Conservation (phyloP, 2,113 vertebrate species). For the Sula dactylatra region DNA sequence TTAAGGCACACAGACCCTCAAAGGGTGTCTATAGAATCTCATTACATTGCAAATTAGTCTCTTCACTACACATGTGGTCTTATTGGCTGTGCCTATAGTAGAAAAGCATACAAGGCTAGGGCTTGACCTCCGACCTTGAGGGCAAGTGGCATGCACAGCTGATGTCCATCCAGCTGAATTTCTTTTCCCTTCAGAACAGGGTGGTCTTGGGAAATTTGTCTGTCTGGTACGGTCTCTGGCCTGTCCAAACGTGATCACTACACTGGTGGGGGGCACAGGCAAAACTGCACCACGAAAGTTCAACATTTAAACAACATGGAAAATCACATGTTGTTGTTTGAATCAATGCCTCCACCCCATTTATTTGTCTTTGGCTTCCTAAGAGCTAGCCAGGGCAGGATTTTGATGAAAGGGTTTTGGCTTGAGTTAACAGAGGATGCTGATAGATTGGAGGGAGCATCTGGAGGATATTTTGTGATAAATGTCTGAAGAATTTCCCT, state of each 20-base stretch:
- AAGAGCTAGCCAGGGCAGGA: not conserved
- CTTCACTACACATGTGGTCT: not conserved
- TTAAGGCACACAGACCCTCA: not conserved
- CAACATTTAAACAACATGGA: not conserved
- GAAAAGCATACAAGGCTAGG: not conserved
- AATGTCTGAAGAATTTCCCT: constrained; percentile 16
- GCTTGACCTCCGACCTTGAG: not conserved
- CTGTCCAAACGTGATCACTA: not conserved
- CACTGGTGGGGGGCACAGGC: not conserved
- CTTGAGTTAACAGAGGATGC: not conserved
- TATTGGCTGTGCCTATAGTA: not conserved
- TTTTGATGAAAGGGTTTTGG: not conserved
- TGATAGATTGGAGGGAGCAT: not conserved
- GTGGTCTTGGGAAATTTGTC: not conserved
- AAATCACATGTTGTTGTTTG: not conserved
- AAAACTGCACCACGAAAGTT: not conserved
- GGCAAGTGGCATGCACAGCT: not conserved
- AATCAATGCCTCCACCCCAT: not conserved
- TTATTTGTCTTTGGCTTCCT: not conserved
- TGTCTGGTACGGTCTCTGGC: not conserved
- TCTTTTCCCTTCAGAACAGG: not conserved
- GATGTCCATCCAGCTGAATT: not conserved
- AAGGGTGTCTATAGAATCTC: not conserved
- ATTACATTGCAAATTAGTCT: not conserved
- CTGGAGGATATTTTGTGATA: not conserved